Base-by-base conservation (phyloP, 2,113 vertebrate genomes). In the Delphinus delphis region DNA sequence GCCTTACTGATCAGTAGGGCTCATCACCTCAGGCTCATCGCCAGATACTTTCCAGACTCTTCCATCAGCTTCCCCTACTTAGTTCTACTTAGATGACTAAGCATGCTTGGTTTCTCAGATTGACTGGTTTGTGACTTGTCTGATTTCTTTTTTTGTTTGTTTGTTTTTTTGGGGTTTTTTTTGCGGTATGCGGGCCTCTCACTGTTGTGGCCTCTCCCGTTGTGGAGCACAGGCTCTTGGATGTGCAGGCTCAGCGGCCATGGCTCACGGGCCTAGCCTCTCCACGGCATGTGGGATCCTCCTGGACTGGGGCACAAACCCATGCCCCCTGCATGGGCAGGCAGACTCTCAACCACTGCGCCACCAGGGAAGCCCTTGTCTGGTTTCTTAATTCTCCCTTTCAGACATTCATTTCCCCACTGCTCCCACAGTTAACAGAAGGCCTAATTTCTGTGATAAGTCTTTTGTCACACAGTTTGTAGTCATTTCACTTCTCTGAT, bases 401-500 rank as follows among this genome's bases (percentile, higher is more conserved):
- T 83, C 7, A 83, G 83, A 55, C n/a, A 28, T 63, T 76, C 28
- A 36, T 68, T 86, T 76, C 31, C 20, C 26, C 11, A 77, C 60
- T 84, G 50, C 13, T 15, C 11, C 73, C 21, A 71, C 55, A 71
- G 53, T n/a, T 70, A 33, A 33, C 23, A 31, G 88, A 83, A 74
- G 6, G 26, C 82, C 68, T 70, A 23, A 53, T 76, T 88, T 17
- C 67, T 91, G 11, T 62, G 53, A 36, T 58, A 63, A 88, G 38
- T 84, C n/a, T 70, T 33, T 55, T 76, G 47, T 65, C 44, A 47
- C 36, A 26, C 26, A 55, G 28, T 84, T 96, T 26, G 15, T 77
- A 28, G 62, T 71, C 47, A 55, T 88, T 92, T 84, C 70, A n/a
- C 36, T 88, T 79, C 53, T 83, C 62, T 82, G 28, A 55, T 62